A percentile compares a stretch with the other conserved stretches of the same genome.
These are phyloP conservation scores for Machimus atricapillus DNA, from an alignment of 2,888 invertebrate species.

Conservation along the genomic window DNA sequence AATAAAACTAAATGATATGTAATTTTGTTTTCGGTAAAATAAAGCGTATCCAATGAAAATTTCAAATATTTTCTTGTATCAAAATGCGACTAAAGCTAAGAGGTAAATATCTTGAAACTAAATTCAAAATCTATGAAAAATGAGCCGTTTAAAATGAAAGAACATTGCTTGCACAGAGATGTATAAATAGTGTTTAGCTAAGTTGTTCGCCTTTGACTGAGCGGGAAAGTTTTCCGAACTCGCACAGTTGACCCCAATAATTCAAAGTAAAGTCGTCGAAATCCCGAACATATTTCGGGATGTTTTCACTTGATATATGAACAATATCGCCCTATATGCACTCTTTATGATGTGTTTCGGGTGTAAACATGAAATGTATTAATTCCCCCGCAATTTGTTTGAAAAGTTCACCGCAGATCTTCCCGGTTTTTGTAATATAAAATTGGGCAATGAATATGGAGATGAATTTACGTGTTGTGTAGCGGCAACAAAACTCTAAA, in stretches of 20 bases:
- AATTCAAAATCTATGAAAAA: background rate
- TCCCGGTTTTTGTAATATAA: background rate
- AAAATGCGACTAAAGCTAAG: background rate
- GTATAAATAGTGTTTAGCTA: background rate
- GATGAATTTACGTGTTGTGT: background rate
- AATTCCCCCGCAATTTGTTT: background rate
- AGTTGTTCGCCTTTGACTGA: background rate
- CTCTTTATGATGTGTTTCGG: background rate
- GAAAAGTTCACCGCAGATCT: background rate
- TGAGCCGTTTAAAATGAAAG: background rate
- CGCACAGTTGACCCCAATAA: background rate
- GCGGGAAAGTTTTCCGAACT: background rate
- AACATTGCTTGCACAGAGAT: background rate
- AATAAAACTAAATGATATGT: background rate
- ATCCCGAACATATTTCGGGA: background rate
- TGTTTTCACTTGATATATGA: background rate
- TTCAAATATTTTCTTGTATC: background rate
- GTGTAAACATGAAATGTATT: background rate
- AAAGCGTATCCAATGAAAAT: background rate
- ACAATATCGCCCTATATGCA: background rate
- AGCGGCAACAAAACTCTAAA: background rate
- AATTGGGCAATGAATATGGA: slow-evolving; percentile 9
- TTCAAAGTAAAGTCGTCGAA: background rate
- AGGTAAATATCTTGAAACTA: background rate
- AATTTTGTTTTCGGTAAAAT: background rate